Evolutionary conservation across 2,797 vertebrate species (phyloP), one percentile per base, ranked within the genome.

Genomic region (Taenioides sp.): DNA sequence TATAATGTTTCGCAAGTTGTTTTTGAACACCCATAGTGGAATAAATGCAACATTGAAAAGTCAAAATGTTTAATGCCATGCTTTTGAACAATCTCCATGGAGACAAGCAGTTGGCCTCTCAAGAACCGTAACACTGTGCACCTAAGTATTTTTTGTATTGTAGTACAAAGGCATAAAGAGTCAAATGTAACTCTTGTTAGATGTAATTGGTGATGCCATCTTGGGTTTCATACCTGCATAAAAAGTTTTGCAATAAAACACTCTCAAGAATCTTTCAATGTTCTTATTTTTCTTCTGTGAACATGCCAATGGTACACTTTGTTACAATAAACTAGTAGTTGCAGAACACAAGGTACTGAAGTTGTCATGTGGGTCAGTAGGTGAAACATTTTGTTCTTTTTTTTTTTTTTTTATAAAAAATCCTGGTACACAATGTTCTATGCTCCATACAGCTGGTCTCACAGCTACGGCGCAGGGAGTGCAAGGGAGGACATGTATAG

Each of bases 311-410:
- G 23, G 16, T 28, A 59, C 25, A 59, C 14, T 40, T 63, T 37
- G 61, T 63, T n/a, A 40, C 34, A 43, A 22, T 22, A 23, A 37
- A 12, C 20, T 4, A 16, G 28, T 3, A 37, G 28, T 34, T 62
- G 20, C 60, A n/a, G 31, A 37, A 62, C 60, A 62, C 4, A 6
- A 37, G 43, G 37, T 25, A 7, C 22, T 11, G 16, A 50, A 49
- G 66, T 65, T 59, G 60, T 70, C 73, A 66, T 76, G 47, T 77
- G 75, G 73, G 65, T 73, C 69, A 72, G 49, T 74, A 77, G 73
- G 74, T 72, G 69, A 76, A 76, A 62, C 78, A 74, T 43, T 84
- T 65, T 65, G 70, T 67, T 17, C 78, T 84, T 73, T 2, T 43
- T n/a, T 27, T 68, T 76, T 65, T n/a, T 54, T n/a, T n/a, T n/a